These are phyloP conservation scores for Scarus forsteni DNA, from an alignment of 2,797 vertebrate genomes.

Conservation along the genomic window DNA sequence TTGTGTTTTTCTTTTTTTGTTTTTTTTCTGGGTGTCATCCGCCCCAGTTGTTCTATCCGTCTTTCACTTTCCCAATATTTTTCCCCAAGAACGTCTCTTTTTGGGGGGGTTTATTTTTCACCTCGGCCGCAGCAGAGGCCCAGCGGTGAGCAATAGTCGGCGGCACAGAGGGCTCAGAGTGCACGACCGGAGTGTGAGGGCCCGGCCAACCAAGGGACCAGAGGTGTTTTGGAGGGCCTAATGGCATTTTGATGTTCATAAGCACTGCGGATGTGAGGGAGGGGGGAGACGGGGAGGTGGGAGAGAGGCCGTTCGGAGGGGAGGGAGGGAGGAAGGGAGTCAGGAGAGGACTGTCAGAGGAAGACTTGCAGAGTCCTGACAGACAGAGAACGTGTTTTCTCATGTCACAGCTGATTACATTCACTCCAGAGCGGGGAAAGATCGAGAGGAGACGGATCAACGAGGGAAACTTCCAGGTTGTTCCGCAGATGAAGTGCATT, in stretches of 20 bases:
- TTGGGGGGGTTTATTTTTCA: conserved; percentile 73
- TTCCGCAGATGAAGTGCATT: conserved; percentile 65
- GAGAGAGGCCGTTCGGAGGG: conserved; percentile 79
- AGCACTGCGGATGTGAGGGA: conserved; percentile 92
- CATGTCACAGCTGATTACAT: conserved; percentile 99
- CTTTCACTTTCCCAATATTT: conserved; percentile 75
- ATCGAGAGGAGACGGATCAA: conserved; percentile 57
- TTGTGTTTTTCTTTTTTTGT: conserved; percentile 72
- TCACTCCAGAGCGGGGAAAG: conserved; percentile 91
- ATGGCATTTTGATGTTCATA: conserved; percentile 99
- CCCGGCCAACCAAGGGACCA: conserved; percentile 79
- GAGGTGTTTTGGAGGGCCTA: conserved; percentile 92
- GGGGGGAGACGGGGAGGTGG: conserved; percentile 87
- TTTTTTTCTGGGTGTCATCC: conserved; percentile 57
- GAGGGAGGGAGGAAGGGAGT: conserved; percentile 83
- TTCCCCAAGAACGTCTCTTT: conserved; percentile 63
- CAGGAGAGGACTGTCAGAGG: conserved; percentile 87
- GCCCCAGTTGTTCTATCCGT: conserved; percentile 72
- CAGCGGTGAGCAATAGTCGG: conserved; percentile 68
- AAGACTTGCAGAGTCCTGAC: conserved; percentile 92
- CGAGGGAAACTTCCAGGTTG: conserved; percentile 61
- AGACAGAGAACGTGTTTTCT: conserved; percentile 93
- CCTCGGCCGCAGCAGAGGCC: conserved; percentile 71
- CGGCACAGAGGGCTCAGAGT: conserved; percentile 71
- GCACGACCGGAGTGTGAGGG: conserved; percentile 69